A percentile compares a stretch with the other conserved stretches of the same genome.
Conservation (phyloP, 2,113 vertebrate genomes). For the Rissa tridactyla region DNA sequence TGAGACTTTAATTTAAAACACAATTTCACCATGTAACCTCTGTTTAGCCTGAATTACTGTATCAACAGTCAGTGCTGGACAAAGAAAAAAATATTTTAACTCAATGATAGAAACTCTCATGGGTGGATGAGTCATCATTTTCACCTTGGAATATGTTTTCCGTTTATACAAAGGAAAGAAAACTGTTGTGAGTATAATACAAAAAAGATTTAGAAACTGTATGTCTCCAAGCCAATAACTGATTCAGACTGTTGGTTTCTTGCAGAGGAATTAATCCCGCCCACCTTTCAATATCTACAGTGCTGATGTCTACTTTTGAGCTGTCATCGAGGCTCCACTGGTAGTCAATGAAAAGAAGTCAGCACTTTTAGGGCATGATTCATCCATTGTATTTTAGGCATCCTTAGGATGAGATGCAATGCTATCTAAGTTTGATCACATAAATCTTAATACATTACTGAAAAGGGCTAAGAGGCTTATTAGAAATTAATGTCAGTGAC, state of each 20-base stretch:
- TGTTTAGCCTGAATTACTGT: background rate
- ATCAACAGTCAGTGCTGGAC: background rate
- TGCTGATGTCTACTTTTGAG: background rate
- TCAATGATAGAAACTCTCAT: background rate
- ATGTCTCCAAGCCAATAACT: background rate
- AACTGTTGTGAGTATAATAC: background rate
- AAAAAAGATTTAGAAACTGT: background rate
- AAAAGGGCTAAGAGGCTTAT: background rate
- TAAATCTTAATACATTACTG: background rate
- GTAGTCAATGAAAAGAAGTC: background rate
- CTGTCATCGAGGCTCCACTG: background rate
- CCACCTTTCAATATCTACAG: background rate
- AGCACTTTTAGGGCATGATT: slow-evolving; percentile 9
- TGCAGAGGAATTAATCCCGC: background rate
- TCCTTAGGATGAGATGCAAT: background rate
- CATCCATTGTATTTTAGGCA: background rate
- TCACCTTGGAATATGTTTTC: background rate
- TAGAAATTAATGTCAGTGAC: background rate
- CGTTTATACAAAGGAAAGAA: background rate
- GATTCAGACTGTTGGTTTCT: background rate
- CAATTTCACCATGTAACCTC: background rate
- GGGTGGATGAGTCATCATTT: background rate
- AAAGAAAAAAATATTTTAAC: background rate
- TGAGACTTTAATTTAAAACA: background rate
- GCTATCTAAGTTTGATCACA: background rate